Base-by-base conservation (phyloP, 2,113 vertebrate species). In the Calidris pygmaea region DNA sequence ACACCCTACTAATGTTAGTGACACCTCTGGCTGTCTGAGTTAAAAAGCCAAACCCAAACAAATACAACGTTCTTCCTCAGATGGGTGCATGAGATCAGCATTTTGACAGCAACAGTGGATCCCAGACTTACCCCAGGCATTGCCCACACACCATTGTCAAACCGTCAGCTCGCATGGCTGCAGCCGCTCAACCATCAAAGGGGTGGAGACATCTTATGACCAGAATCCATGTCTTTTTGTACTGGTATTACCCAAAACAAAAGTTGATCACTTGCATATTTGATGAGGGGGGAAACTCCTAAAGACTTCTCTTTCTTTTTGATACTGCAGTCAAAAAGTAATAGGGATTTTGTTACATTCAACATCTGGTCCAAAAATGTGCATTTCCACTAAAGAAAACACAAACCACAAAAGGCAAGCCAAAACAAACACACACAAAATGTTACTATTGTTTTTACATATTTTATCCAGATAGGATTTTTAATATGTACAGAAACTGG, bases 301-400 rank as follows among this genome's bases (percentile, higher is more conserved):
- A 10, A 74, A 78, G 59, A 29, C 23, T 94, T 91, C 85, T 60
- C 16, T 93, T 94, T 90, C 63, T 94, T 95, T 89, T 85, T 89
- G 89, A 77, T 90, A 41, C 29, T 85, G 72, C 67, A 94, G 78
- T 89, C 78, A 83, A 75, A 96, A 89, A 62, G 59, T 91, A 92
- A 75, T 87, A 55, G 65, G 90, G 91, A 91, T 96, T 97, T 92
- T 91, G 94, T 96, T 97, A 66, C 87, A 39, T 82, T 92, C 83
- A 85, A 80, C 90, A 92, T 96, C 92, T 95, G 95, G 73, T 93
- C 85, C 75, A 94, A 93, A 88, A 95, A 90, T 80, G 60, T 89
- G 73, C 78, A 83, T 95, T 95, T 93, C 93, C 90, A 95, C 76
- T 74, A 84, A 88, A 77, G 74, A 94, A 97, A 96, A 86, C 50